Percentiles rank a stretch among this genome's conserved stretches.
Evolutionary conservation across 2,888 invertebrate species (phyloP).

Genomic region (Emmelina monodactyla): DNA sequence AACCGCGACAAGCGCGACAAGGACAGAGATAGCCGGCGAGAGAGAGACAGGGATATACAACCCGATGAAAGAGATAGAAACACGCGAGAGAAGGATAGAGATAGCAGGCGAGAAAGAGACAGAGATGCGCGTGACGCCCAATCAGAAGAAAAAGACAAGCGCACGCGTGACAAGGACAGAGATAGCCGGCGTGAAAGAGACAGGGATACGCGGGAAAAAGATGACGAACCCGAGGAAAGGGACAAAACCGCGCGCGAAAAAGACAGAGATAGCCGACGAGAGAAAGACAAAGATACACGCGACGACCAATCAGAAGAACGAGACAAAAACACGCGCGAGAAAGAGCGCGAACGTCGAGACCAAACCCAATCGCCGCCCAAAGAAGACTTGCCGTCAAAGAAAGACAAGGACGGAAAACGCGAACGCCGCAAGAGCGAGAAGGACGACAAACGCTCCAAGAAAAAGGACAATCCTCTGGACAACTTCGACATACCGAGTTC

Average conservation of each 20-base stretch:
- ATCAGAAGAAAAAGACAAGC: background rate
- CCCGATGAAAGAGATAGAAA: slow-evolving; percentile 5
- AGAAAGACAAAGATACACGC: no score
- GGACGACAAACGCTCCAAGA: slow-evolving; percentile 7
- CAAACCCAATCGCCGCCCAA: no score
- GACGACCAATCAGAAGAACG: no score
- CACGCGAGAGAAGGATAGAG: no score
- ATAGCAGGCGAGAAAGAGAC: no score
- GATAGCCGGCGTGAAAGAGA: slow-evolving; percentile 3
- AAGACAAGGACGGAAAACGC: background rate
- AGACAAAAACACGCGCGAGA: no score
- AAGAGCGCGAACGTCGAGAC: no score
- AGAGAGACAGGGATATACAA: no score
- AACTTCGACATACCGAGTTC: background rate
- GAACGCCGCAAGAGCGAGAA: slow-evolving; percentile 4
- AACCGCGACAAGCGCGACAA: slow-evolving; percentile 15
- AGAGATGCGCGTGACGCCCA: no score
- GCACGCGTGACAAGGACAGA: slow-evolving; percentile 1
- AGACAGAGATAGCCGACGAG: no score
- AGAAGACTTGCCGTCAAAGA: no score
- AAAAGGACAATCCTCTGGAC: slow-evolving; percentile 12
- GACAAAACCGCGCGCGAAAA: slow-evolving; percentile 3
- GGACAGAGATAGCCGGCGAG: slow-evolving; percentile 13
- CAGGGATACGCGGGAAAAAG: slow-evolving; percentile 6
- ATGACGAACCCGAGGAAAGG: slow-evolving; percentile 1